Base-by-base conservation (phyloP, 2,797 vertebrate species). In the Leptodactylus fallax region DNA sequence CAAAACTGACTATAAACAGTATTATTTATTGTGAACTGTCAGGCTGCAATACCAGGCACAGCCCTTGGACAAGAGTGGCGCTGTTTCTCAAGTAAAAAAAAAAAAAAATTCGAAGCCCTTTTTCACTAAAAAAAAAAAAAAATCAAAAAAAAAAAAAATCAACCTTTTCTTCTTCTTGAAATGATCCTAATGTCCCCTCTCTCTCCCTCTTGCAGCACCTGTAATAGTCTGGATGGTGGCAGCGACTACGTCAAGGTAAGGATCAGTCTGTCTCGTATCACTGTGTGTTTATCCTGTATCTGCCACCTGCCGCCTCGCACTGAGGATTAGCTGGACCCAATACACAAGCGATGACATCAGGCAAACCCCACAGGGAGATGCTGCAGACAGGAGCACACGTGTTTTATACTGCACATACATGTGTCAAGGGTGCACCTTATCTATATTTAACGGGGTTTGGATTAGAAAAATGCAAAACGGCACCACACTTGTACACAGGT, bases 181-280 rank as follows among this genome's bases (percentile, higher is more conserved):
- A 23, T 17, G 72, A 11, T 74, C n/a, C 49, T 86, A n/a, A 86
- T 23, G 92, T 86, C 55, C 82, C 84, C 17, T 77, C 63, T 23
- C n/a, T 88, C n/a, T n/a, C n/a, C 88, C 91, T 74, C 61, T 92
- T 92, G 83, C 87, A 96, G 95, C 83, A 89, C 92, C 4, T 88
- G 92, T 0, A 92, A 91, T 72, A 93, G 92, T 74, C 91, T 85
- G 8, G 95, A 95, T 87, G 90, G 93, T 0, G 84, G 92, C 2
- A 94, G 93, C 0, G 95, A 96, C 84, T 96, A 96, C 0, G 95
- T 96, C 56, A 95, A 95, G 95, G 95, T 96, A 95, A 91, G 95
- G 23, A 17, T 27, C 56, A 25, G 2, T 23, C 45, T 13, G 45
- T 49, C 60, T 61, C 79, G 23, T 77, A 51, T 77, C 47, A 13